Conservation (phyloP, 92 coral and sea anemone genomes). For the Porites lobata region DNA sequence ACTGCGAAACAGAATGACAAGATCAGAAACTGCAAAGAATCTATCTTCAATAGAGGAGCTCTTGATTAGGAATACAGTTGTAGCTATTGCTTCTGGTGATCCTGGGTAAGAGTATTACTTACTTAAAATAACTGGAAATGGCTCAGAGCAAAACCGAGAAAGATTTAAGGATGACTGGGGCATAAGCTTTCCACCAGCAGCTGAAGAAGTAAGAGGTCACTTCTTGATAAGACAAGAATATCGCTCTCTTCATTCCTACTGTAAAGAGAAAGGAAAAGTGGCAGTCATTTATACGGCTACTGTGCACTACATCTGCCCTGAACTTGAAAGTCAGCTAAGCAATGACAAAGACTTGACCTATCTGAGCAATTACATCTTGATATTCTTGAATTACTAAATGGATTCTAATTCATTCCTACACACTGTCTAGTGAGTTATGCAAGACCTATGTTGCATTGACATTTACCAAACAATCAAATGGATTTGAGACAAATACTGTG, state of each 20-base stretch:
- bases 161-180: slow-evolving; percentile 6
- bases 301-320: slow-evolving; percentile 24
- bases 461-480: too few species aligned
- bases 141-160: too few species aligned
- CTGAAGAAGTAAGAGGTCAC: slow-evolving; percentile 32
- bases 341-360: background rate
- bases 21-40: too few species aligned
- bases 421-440: too few species aligned
- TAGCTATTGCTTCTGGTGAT: too few species aligned
- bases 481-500: too few species aligned
- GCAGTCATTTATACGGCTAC: slow-evolving; percentile 48
- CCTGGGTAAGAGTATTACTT: too few species aligned
- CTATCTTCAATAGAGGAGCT: too few species aligned
- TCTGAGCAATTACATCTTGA: slow-evolving; percentile 25
- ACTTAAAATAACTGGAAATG: too few species aligned
- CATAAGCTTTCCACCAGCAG: slow-evolving; percentile 13
- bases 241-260: slow-evolving; percentile 9
- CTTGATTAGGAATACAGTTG: too few species aligned
- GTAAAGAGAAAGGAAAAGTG: slow-evolving; percentile 27
- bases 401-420: background rate
- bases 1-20: too few species aligned
- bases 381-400: slow-evolving; percentile 23
- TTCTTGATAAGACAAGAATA: slow-evolving; percentile 37
- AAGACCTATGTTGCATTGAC: too few species aligned
- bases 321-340: background rate